Evolutionary conservation across 2,888 invertebrate species (phyloP), one percentile per base, ranked within the genome.

Genomic region (Zaprionus obscuricornis): DNA sequence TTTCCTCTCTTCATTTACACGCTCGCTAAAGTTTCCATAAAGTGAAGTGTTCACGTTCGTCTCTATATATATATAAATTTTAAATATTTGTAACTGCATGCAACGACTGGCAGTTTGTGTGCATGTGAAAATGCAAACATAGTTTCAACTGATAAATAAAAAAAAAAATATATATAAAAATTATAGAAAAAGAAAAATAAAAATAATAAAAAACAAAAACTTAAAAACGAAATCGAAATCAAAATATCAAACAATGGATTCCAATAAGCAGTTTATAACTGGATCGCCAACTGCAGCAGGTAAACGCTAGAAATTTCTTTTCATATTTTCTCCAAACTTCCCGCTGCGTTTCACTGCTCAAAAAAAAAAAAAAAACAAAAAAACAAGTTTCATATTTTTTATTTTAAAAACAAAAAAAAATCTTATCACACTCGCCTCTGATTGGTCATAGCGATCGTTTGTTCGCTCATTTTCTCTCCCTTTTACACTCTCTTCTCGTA

Each of bases 341-440:
- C n/a, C n/a, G n/a, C n/a, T 17, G 1, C 4, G 27, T n/a, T n/a
- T n/a, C n/a, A n/a, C n/a, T n/a, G n/a, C n/a, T n/a, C n/a, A n/a
- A n/a, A 54, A 68, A 55, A 45, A 11, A 18, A 13, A 40, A 16
- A 36, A 36, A 16, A 14, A 22, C 5, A 16, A 10, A 18, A 50
- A 64, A 65, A 66, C 66, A 29, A 57, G 70, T 73, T 66, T 65
- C 37, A 52, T n/a, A n/a, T 46, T 52, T 59, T 68, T 58, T 17
- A 47, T 68, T 68, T 58, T 3, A 20, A 40, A 40, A 10, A 40
- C 43, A 22, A 64, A 55, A 40, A 20, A 45, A 51, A 75, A 84
- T 83, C 86, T 82, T 82, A 82, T 82, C 86, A 82, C 70, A 85
- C 63, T 65, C 54, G 36, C 14, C 26, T 65, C 84, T 85, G 81